Percentiles rank a stretch among this genome's conserved stretches.
Conservation (phyloP, 2,888 invertebrate genomes). For the Anaspis maculata region DNA sequence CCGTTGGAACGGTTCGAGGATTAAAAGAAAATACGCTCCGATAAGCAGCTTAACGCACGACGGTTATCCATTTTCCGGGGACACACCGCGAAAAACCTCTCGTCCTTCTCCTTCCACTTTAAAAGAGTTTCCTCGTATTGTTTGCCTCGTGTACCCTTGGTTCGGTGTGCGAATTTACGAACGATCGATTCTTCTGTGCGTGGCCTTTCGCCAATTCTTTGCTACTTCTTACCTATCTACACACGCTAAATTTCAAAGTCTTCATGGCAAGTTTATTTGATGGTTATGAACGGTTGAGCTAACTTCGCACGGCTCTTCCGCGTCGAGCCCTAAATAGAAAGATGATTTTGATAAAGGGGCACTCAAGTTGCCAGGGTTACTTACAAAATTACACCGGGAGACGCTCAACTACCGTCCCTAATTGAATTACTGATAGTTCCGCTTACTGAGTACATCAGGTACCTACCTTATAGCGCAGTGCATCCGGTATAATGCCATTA, state of each 20-base stretch:
- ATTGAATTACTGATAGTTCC: too few relatives aligned
- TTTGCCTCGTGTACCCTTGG: constrained; percentile 12
- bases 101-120: constrained; percentile 13
- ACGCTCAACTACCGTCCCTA: too few relatives aligned
- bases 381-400: constrained; percentile 13
- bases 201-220: too few relatives aligned
- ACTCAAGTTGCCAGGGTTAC: constrained; percentile 14
- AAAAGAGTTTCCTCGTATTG: constrained; percentile 19
- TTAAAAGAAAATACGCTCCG: constrained; percentile 24
- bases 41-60: constrained; percentile 22
- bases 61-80: constrained; percentile 14
- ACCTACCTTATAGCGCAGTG: too few relatives aligned
- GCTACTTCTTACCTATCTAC: too few relatives aligned
- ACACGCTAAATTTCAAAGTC: neutral
- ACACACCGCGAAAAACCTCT: constrained; percentile 12
- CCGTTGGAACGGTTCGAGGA: constrained; percentile 20
- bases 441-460: too few relatives aligned
- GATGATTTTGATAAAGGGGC: constrained; percentile 7
- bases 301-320: too few relatives aligned
- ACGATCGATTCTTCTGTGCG: too few relatives aligned
- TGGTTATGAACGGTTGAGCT: too few relatives aligned
- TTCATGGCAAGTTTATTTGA: neutral
- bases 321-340: too few relatives aligned
- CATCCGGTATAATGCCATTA: too few relatives aligned
- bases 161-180: too few relatives aligned